A percentile compares a stretch with the other conserved stretches of the same genome.
These are phyloP conservation scores for Tympanuchus pallidicinctus DNA, from an alignment of 2,113 vertebrate species.

Conservation along the genomic window DNA sequence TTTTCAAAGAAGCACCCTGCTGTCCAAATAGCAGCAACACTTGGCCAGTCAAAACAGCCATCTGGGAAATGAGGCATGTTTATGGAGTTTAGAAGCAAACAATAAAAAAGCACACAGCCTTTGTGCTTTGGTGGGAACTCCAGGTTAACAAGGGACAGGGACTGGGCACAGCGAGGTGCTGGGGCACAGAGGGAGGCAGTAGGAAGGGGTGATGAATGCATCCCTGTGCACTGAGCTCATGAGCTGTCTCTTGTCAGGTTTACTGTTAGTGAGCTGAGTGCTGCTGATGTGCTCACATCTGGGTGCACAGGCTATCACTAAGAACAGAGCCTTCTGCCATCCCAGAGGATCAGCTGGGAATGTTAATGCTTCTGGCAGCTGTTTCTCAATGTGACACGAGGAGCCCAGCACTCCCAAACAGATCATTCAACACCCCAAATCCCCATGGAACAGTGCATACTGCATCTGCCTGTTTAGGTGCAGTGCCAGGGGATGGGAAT, in stretches of 20 bases:
- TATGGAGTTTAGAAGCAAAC: neutral
- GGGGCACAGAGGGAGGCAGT: neutral
- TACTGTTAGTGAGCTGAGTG: rapidly evolving
- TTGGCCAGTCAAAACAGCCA: neutral
- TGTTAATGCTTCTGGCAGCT: neutral
- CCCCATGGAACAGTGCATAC: neutral
- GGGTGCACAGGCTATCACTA: neutral
- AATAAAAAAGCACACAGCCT: rapidly evolving
- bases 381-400: neutral
- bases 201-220: neutral
- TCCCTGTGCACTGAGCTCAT: neutral
- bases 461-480: neutral
- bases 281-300: rapidly evolving
- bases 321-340: neutral
- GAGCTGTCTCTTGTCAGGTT: neutral
- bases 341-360: neutral
- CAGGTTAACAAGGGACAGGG: neutral
- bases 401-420: neutral
- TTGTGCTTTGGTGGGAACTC: neutral
- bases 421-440: neutral
- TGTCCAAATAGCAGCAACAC: neutral
- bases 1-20: neutral
- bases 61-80: neutral
- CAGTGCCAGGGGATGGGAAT: neutral
- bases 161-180: neutral